phyloP scores from a whole-genome alignment of 2,888 invertebrate genomes.

The Cheilosia grossa region DNA sequence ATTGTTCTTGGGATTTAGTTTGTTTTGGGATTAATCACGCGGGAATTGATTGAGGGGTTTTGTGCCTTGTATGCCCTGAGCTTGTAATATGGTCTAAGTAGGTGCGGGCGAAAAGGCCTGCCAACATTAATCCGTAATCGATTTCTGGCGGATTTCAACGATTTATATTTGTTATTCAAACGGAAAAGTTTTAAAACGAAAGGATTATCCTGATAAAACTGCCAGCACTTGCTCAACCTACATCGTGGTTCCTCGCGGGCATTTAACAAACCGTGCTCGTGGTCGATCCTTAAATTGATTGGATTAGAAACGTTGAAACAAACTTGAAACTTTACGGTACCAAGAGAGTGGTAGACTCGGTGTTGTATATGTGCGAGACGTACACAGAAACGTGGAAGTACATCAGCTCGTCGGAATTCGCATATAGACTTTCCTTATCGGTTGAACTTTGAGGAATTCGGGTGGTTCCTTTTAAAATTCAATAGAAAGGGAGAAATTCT shows the following conservation, averaged over 20 bases:
- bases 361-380: background rate
- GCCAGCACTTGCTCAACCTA: background rate
- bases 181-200: background rate
- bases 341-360: background rate
- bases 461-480: no score
- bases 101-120: background rate
- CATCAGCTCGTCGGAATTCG: background rate
- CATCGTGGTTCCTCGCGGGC: background rate
- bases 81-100: background rate
- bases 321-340: conserved; percentile 25
- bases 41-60: conserved; percentile 5
- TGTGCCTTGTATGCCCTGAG: background rate
- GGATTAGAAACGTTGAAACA: conserved; percentile 27
- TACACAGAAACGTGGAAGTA: background rate
- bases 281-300: conserved; percentile 36
- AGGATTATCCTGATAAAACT: conserved; percentile 8
- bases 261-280: background rate
- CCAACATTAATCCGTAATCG: conserved; percentile 25
- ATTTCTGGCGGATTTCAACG: conserved; percentile 16
- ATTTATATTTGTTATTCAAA: conserved; percentile 6
- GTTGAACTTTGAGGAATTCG: no score
- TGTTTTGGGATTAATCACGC: conserved; percentile 31
- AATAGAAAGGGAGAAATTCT: no score
- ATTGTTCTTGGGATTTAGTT: conserved; percentile 31
- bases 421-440: no score